Base-by-base conservation (phyloP, 2,797 vertebrate species). In the Sebastes hubbsi region DNA sequence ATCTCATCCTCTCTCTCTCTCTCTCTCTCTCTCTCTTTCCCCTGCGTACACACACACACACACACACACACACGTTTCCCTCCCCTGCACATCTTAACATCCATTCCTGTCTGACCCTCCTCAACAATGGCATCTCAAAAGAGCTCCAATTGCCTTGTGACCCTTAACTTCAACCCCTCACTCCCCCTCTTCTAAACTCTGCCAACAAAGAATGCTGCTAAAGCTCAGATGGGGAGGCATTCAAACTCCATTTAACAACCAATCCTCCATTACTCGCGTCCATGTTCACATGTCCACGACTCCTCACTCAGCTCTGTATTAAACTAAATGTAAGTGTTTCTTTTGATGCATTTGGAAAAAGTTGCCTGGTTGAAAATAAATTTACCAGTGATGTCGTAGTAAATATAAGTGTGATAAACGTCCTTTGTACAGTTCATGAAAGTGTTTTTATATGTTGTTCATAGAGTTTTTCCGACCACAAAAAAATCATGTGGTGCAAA, bases 121-220 rank as follows among this genome's bases (percentile, higher is more conserved):
- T 72, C 71, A 85, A 92, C 90, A 89, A 88, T 89, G 85, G 72
- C 80, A 82, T 82, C 75, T 89, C 56, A 84, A 90, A 88, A 85
- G 86, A 84, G 52, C 77, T 74, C 82, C 75, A 78, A 85, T 71
- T 90, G 90, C 86, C 85, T 89, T 87, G 85, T 90, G 92, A 92
- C 86, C 91, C 85, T 79, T 86, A 80, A 87, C 78, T 75, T 86
- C 86, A 82, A 66, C 67, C 68, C 29, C 52, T 52, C 75, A 32
- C 63, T 24, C 72, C 49, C 49, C 25, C 60, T 24, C 25, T 32
- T 59, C 72, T 71, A 64, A 81, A 84, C 20, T 63, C 75, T 74
- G 67, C 65, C 62, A 70, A 83, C 80, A 87, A 88, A 90, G 86
- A 91, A 81, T 88, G 78, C 78, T 54, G 75, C 62, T 36, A 2